Base-by-base conservation (phyloP, 1,140 invertebrate genomes). In the Orchesella cincta region DNA sequence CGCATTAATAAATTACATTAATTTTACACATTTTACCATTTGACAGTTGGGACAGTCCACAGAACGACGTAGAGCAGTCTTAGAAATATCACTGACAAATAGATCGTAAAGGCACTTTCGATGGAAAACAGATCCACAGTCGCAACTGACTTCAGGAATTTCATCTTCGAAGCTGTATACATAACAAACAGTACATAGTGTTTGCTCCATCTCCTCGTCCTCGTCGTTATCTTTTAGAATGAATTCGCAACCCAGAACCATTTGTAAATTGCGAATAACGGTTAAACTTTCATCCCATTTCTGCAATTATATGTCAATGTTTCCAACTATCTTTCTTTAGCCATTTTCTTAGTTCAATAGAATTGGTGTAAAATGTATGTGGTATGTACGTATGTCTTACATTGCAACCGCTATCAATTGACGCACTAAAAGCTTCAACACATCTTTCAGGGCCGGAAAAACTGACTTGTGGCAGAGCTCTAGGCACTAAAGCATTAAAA, bases 41-140 rank as follows among this genome's bases (percentile, higher is more conserved):
- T 74, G 67, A 73, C 79, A 80, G n/a, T 73, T 62, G 1, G 76
- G 76, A 62, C 79, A 80, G 1, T 76, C 73, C 20, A 80, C 76
- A 18, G 12, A 72, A 14, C 62, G 62, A n/a, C 57, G 54, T 31
- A 75, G 31, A 0, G 20, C 23, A 33, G 52, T 80, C 28, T 46
- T 33, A 3, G 29, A 26, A 35, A 71, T 71, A 29, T 80, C 79
- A 34, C 34, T 77, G 1, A 78, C 33, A 31, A 57, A 76, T 5
- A 80, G 74, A 28, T 80, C 79, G n/a, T 62, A 64, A 14, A 80
- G 28, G 26, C 79, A 80, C 20, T 70, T 57, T 18, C 73, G 39
- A 31, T 80, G 79, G 39, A 33, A 80, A 14, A 18, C 34, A 16
- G 75, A 51, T 34, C 74, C 76, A 67, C 79, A 80, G 8, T 31